Percentiles rank a stretch among this genome's conserved stretches.
phyloP scores from a whole-genome alignment of 2,888 invertebrate species.

The Sarcophaga subvicina region DNA sequence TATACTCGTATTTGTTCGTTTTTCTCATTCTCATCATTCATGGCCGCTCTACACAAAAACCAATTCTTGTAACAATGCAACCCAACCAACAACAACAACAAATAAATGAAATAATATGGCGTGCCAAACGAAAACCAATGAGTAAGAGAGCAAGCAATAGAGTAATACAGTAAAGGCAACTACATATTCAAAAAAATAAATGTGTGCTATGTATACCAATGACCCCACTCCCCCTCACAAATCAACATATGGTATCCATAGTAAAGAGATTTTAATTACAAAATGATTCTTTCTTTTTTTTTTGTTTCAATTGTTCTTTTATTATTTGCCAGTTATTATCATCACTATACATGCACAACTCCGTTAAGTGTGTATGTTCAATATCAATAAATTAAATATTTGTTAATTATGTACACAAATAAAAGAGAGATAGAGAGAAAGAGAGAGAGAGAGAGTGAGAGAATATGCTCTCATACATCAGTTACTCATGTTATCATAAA shows the following conservation, averaged over 20 bases:
- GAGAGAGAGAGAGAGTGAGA: neutral
- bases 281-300: neutral
- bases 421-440: neutral
- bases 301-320: neutral
- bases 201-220: no score
- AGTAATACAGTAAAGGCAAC: no score
- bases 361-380: neutral
- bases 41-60: constrained; percentile 5
- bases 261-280: constrained; percentile 47
- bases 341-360: neutral
- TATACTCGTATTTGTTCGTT: constrained; percentile 4
- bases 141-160: constrained; percentile 13
- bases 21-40: constrained; percentile 32
- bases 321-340: neutral
- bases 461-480: neutral
- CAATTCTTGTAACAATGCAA: neutral
- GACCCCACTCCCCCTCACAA: no score
- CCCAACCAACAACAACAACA: neutral
- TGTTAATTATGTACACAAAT: constrained; percentile 39
- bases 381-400: constrained; percentile 40
- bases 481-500: no score
- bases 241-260: constrained; percentile 28
- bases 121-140: neutral
- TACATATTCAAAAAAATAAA: no score
- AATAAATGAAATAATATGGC: constrained; percentile 19